Evolutionary conservation across 2,113 vertebrate species (phyloP), one percentile per base, ranked within the genome.

Genomic region (Verasper variegatus): DNA sequence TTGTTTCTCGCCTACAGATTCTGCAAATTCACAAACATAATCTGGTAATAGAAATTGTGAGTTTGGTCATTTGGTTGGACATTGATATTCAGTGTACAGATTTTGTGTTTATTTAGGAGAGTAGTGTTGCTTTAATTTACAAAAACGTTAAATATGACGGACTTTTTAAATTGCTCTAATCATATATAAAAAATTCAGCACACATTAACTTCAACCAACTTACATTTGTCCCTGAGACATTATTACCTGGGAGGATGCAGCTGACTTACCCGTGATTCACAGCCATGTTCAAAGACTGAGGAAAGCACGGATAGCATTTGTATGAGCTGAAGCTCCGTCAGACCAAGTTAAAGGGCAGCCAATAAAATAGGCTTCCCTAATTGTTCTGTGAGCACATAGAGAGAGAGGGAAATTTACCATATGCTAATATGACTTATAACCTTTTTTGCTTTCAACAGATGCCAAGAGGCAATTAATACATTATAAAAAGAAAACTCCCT

Each of bases 391-490:
- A 83, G 76, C 78, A 87, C 68, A 84, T 72, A 84, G 35, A 59
- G 76, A 66, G 68, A 62, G 75, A 65, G 73, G 76, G 73, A 85
- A 82, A 87, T 86, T 71, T 76, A 82, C 82, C 85, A 42, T 88
- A 91, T 91, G 92, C 86, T 91, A 93, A 93, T 93, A 82, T 88
- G 87, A 91, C 84, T 91, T 91, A 90, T 88, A 89, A 90, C 90
- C 85, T 82, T 76, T 91, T 90, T 78, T 67, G 42, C 80, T 84
- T 90, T 90, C 78, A 88, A 86, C 80, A 73, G 60, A 40, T 67
- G 21, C 76, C 82, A 79, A 91, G 92, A 91, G 69, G 80, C 85
- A 88, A 92, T 91, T 93, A 93, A 90, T 83, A 84, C 58, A 71
- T 89, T 86, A 68, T 78, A 87, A 88, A 89, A 89, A 87, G 76